Percentiles rank a stretch among this genome's conserved stretches.
Evolutionary conservation across 2,797 vertebrate genomes (phyloP).

Genomic region (Fundulus diaphanus): DNA sequence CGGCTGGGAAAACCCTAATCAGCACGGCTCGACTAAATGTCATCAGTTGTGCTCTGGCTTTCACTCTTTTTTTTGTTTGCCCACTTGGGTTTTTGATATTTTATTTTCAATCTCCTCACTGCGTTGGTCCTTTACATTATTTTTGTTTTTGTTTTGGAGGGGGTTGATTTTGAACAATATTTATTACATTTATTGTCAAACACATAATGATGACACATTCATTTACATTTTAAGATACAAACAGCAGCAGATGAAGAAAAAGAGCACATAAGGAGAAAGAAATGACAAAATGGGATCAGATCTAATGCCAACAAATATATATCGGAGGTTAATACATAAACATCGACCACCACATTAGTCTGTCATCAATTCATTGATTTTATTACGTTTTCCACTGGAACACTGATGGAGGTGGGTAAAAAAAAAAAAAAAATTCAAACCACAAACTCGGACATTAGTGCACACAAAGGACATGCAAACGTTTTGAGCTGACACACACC

Average conservation of each 20-base stretch:
- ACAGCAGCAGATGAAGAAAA: not conserved
- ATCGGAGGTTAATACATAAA: constrained; percentile 20
- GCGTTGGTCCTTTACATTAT: not conserved
- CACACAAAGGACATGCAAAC: constrained; percentile 53
- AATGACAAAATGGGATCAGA: constrained; percentile 22
- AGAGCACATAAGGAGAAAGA: constrained; percentile 7
- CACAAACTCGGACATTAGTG: constrained; percentile 37
- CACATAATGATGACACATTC: not conserved
- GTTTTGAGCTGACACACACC: constrained; percentile 11
- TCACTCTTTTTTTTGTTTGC: not conserved
- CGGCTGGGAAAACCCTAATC: not conserved
- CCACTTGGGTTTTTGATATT: not conserved
- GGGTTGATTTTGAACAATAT: not conserved
- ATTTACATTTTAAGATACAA: not conserved
- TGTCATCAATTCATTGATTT: constrained; percentile 52
- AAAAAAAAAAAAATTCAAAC: constrained; percentile 39
- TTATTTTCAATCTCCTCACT: not conserved
- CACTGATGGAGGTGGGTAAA: constrained; percentile 54
- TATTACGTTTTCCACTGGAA: constrained; percentile 54
- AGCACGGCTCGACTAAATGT: not conserved
- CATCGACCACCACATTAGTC: constrained; percentile 39
- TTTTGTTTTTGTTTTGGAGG: not conserved
- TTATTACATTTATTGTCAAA: not conserved
- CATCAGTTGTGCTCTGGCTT: not conserved
- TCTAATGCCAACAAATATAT: constrained; percentile 16